Evolutionary conservation across 2,888 invertebrate genomes (phyloP), one percentile per base, ranked within the genome.

Genomic region (Brenthis ino): DNA sequence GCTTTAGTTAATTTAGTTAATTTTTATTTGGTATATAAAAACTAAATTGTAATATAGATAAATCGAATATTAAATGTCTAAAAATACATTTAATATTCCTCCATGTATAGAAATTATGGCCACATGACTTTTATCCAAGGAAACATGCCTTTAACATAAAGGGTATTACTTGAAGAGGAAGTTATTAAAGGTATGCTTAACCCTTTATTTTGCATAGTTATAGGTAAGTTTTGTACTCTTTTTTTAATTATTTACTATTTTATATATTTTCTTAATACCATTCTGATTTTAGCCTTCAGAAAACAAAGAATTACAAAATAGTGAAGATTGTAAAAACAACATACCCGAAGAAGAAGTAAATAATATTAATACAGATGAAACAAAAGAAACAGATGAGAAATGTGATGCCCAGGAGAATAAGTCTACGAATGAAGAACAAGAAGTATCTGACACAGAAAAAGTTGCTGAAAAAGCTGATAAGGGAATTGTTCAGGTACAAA

Each of bases 41-140:
- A 67, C 50, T 67, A 51, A 67, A 63, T 63, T 67, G 51, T 67
- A 67, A 61, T 67, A 61, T 61, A 67, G 67, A 63, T 50, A 63
- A 57, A 63, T 56, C 50, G 67, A 67, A 67, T 67, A 67, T 67
- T 67, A 67, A 67, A 67, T 67, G 67, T 67, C 67, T 67, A 67
- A 67, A 51, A 56, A 67, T 67, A 63, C 67, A 67, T 67, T 67
- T 67, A 67, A 67, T 67, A 67, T 67, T 67, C 67, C 61, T 63
- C 67, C 67, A 67, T 63, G 67, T 51, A 61, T 67, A 67, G 67
- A 67, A 67, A 67, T 67, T 61, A 67, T 67, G 67, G 67, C 67
- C 56, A 61, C 67, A 67, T 67, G 67, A 63, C 14, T 63, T 67
- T 63, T 63, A 63, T 63, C 67, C 37, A 67, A 67, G 67, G 61